These are phyloP conservation scores for Tethya wilhelma DNA, from an alignment of 37 sponge, comb jelly and placozoan species.

Conservation along the genomic window DNA sequence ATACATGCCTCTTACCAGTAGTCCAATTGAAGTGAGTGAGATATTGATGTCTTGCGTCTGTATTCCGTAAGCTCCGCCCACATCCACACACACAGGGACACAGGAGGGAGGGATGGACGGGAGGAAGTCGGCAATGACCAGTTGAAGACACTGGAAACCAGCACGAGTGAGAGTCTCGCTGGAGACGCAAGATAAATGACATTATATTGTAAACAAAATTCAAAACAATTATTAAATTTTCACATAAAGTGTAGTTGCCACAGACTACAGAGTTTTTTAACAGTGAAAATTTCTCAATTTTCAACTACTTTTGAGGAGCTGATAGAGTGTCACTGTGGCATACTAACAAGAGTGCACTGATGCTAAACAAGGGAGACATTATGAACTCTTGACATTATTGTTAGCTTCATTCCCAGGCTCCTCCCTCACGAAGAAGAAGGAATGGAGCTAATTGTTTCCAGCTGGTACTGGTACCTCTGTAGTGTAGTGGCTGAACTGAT, in stretches of 20 bases:
- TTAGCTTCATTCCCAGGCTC: too few species aligned
- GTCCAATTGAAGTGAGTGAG: slow-evolving; percentile 93
- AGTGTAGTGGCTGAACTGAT: slow-evolving; percentile 44
- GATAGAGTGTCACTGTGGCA: too few species aligned
- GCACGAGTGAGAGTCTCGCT: slow-evolving; percentile 72
- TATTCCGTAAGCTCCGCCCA: slow-evolving; percentile 74
- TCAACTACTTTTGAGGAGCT: too few species aligned
- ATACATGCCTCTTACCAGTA: slow-evolving; percentile 66
- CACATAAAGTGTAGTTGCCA: too few species aligned
- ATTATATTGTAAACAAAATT: background rate
- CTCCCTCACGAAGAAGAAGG: too few species aligned
- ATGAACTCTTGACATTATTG: too few species aligned
- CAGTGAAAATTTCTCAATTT: too few species aligned
- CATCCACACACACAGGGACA: slow-evolving; percentile 77
- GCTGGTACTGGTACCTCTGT: slow-evolving; percentile 47
- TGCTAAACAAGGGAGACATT: too few species aligned
- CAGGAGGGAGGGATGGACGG: slow-evolving; percentile 70
- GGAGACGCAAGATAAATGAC: background rate
- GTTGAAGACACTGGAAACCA: slow-evolving; percentile 91
- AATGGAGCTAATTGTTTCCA: too few species aligned
- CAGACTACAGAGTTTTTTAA: too few species aligned
- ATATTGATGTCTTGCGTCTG: slow-evolving; percentile 93
- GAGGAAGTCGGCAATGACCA: slow-evolving; percentile 90
- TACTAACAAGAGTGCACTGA: too few species aligned
- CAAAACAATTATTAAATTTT: too few species aligned